Conservation (phyloP, 2,888 invertebrate species). For the Pyrochroa serraticornis region DNA sequence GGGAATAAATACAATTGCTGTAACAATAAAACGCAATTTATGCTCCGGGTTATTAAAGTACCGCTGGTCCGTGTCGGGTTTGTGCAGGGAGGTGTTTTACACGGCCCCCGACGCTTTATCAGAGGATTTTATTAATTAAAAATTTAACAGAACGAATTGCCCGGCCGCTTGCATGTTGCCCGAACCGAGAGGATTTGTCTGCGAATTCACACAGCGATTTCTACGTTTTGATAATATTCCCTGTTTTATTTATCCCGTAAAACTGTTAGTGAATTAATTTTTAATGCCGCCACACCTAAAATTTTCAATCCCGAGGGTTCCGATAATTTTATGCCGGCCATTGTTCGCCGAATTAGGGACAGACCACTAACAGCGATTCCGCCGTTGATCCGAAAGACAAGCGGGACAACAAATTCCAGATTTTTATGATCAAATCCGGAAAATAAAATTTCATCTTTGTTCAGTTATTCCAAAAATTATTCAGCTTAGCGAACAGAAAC, state of each 20-base stretch:
- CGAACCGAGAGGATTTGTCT: constrained; percentile 24
- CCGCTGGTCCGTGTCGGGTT: constrained; percentile 33
- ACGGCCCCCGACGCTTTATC: constrained; percentile 27
- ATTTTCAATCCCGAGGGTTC: background rate
- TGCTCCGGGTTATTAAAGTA: constrained; percentile 37
- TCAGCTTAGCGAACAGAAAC: too few relatives aligned
- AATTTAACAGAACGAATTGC: constrained; percentile 34
- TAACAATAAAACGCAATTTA: constrained; percentile 39
- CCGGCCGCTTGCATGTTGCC: constrained; percentile 13
- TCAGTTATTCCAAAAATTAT: too few relatives aligned
- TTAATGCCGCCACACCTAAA: background rate
- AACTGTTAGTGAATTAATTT: too few relatives aligned
- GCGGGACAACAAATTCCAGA: too few relatives aligned
- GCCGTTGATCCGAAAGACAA: too few relatives aligned
- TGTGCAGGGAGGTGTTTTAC: constrained; percentile 31
- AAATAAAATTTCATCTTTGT: too few relatives aligned
- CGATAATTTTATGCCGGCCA: background rate
- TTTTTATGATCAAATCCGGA: too few relatives aligned
- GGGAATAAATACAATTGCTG: constrained; percentile 40
- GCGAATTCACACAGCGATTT: constrained; percentile 13
- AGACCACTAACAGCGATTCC: too few relatives aligned
- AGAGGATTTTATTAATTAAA: constrained; percentile 40
- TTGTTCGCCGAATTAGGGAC: background rate
- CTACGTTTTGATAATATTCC: constrained; percentile 14
- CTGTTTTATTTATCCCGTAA: constrained; percentile 15